Evolutionary conservation across 2,797 vertebrate species (phyloP).

Genomic region (Enteromius trimaculatus): DNA sequence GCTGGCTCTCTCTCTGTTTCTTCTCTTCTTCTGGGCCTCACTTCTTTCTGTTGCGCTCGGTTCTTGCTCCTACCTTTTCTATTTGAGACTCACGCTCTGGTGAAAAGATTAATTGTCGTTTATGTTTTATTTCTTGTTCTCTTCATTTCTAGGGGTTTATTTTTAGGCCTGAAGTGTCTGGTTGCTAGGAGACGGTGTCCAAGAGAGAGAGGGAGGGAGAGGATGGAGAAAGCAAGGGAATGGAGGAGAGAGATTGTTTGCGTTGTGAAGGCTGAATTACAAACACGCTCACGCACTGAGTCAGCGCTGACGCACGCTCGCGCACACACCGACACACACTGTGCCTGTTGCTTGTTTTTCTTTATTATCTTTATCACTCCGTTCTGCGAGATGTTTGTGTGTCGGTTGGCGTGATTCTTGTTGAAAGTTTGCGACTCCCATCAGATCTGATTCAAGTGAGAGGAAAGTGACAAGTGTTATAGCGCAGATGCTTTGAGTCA

Average conservation of each 20-base stretch:
- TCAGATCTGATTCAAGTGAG: conserved; percentile 26
- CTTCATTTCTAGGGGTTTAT: conserved; percentile 81
- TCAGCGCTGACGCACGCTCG: conserved; percentile 76
- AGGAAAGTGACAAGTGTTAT: conserved; percentile 43
- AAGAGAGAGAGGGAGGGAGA: conserved; percentile 60
- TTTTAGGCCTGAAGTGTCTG: conserved; percentile 85
- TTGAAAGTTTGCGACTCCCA: conserved; percentile 34
- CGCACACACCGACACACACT: conserved; percentile 62
- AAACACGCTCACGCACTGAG: conserved; percentile 80
- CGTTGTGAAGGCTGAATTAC: conserved; percentile 83
- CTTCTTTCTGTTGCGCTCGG: conserved; percentile 19
- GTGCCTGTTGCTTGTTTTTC: conserved; percentile 74
- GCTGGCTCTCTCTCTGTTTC: conserved; percentile 63
- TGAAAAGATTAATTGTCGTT: conserved; percentile 82
- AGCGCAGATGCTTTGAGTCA: conserved; percentile 42
- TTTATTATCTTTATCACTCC: conserved; percentile 63
- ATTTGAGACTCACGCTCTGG: conserved; percentile 74
- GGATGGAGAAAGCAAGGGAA: conserved; percentile 65
- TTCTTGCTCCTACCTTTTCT: conserved; percentile 72
- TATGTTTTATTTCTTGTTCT: conserved; percentile 83
- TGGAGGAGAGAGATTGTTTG: conserved; percentile 67
- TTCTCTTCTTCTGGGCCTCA: conserved; percentile 25
- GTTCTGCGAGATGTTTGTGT: neutral
- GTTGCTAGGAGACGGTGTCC: conserved; percentile 83
- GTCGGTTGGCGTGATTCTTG: neutral